Base-by-base conservation (phyloP, 2,888 invertebrate genomes). In the Lepidochitona cinerea region DNA sequence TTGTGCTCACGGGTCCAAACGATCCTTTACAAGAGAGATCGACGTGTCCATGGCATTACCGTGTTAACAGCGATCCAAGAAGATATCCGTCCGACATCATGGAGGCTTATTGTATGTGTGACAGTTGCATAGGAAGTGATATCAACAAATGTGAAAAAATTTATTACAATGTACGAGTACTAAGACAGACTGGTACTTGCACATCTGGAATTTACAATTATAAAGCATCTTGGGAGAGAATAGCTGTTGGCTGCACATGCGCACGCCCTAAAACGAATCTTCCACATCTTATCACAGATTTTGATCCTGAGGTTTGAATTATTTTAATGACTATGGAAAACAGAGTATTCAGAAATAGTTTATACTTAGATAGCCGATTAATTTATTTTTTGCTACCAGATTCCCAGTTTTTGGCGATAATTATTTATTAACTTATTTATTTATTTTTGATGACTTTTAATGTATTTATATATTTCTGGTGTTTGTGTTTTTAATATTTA, bases 31-130 rank as follows among this genome's bases (percentile, higher is more conserved):
- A 79, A 26, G 67, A 69, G 12, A 66, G 75, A 1, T 79, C 79
- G 12, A 68, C 70, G 1, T 79, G 79, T 41, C 79, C 79, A 0
- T 79, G 78, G 79, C 72, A 70, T 29, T 79, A 79, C 64, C 52
- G 14, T n/a, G 32, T 41, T 12, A 41, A 74, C 18, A 73, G 71
- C 49, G 69, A 76, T 37, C 23, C 68, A 2, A 36, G 3, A 1
- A 52, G 72, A 6, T 75, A 64, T 37, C 79, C 79, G 12, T 54
- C 68, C 0, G 36, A 37, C 0, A 66, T 79, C 3, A 54, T 72
- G n/a, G 36, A 68, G 18, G 79, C 78, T 14, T 26, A 32, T 6
- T 49, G 74, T 18, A 29, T 53, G n/a, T 75, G 75, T 54, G 14
- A 5, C 14, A 37, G 66, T 32, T 73, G 74, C 68, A 70, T 77